Evolutionary conservation across 2,888 invertebrate species (phyloP).

Genomic region (Danaus chrysippus): DNA sequence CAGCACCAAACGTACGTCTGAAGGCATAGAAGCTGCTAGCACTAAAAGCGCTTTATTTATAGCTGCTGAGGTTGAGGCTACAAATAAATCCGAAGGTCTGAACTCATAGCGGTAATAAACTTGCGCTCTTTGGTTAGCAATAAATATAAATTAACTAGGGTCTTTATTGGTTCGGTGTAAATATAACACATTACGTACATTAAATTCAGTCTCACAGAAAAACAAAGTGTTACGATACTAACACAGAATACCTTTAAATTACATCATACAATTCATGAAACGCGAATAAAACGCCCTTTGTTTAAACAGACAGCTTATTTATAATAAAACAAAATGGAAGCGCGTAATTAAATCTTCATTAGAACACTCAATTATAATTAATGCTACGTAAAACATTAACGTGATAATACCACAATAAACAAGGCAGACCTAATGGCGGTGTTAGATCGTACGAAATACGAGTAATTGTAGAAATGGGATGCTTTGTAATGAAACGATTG

Average conservation of each 20-base stretch:
- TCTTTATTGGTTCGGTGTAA: constrained; percentile 17
- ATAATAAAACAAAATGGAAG: constrained; percentile 19
- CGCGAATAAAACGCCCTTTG: background rate
- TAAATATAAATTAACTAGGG: constrained; percentile 53
- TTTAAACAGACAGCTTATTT: constrained; percentile 3
- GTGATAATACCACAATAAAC: constrained; percentile 1
- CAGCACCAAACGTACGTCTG: constrained; percentile 5
- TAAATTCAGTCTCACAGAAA: constrained; percentile 10
- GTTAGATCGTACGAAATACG: constrained; percentile 21
- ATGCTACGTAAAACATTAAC: constrained; percentile 18
- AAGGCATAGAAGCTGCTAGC: constrained; percentile 19
- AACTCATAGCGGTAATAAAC: constrained; percentile 46
- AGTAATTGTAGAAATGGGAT: constrained; percentile 24
- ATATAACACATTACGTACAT: constrained; percentile 19
- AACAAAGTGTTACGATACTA: background rate
- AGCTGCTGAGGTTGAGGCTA: constrained; percentile 34
- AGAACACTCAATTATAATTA: constrained; percentile 26
- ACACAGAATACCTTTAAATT: too few species aligned
- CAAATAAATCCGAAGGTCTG: constrained; percentile 42
- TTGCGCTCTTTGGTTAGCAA: constrained; percentile 46
- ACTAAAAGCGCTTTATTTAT: constrained; percentile 34
- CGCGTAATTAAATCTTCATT: constrained; percentile 26
- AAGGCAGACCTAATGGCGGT: constrained; percentile 25
- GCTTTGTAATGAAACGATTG: constrained; percentile 17
- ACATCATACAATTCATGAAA: too few species aligned